Conservation (phyloP, 2,113 vertebrate species). For the Abramis brama region DNA sequence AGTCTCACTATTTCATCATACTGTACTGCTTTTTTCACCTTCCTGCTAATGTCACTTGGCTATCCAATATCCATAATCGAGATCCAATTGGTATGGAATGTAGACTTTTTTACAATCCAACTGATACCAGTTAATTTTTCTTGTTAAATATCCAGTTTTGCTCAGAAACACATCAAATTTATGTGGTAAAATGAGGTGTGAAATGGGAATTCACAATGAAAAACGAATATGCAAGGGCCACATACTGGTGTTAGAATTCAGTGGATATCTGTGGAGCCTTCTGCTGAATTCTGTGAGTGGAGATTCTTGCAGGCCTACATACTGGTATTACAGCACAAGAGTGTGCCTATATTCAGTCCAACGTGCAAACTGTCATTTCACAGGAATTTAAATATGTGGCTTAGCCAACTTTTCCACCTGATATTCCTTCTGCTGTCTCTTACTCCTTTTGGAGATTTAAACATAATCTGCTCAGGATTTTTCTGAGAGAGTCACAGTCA, state of each 20-base stretch:
- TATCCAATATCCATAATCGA: background rate
- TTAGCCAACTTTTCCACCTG: constrained; percentile 17
- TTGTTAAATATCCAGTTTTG: background rate
- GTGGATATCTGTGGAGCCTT: background rate
- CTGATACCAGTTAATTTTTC: background rate
- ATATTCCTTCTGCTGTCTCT: background rate
- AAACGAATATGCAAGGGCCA: background rate
- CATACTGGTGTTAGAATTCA: background rate
- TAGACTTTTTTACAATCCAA: background rate
- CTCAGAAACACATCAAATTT: background rate
- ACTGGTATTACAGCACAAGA: background rate
- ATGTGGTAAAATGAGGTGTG: background rate
- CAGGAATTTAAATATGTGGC: background rate
- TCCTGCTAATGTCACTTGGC: background rate
- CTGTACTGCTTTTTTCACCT: background rate
- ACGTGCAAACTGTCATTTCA: background rate
- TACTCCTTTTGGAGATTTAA: constrained; percentile 32
- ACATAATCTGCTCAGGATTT: constrained; percentile 46
- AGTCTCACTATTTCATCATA: background rate
- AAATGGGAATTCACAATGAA: background rate
- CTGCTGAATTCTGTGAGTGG: background rate
- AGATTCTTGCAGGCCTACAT: background rate
- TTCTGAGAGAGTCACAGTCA: constrained; percentile 8
- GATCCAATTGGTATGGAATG: background rate
- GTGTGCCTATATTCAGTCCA: background rate